Conservation (phyloP, 2,888 invertebrate genomes). For the Ditula angustiorana region DNA sequence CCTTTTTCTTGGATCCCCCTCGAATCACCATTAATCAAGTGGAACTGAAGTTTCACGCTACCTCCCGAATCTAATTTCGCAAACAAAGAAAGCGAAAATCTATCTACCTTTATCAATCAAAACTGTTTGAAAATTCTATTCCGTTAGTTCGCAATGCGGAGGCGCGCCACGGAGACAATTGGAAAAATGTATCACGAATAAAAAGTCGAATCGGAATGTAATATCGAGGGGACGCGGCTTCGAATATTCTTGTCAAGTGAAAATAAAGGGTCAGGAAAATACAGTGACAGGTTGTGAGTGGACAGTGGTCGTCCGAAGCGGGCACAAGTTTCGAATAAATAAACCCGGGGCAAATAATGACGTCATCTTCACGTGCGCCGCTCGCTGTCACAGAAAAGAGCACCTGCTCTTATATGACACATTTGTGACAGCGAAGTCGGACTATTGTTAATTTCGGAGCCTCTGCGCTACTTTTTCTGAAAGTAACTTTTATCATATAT, state of each 20-base stretch:
- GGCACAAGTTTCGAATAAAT: constrained; percentile 80
- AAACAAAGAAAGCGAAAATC: constrained; percentile 84
- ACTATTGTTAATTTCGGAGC: constrained; percentile 64
- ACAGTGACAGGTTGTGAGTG: constrained; percentile 81
- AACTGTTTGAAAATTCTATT: constrained; percentile 84
- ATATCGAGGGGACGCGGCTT: constrained; percentile 78
- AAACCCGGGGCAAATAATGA: constrained; percentile 75
- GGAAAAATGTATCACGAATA: constrained; percentile 84
- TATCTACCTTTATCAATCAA: constrained; percentile 85
- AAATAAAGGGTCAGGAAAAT: constrained; percentile 82
- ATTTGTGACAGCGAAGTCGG: constrained; percentile 65
- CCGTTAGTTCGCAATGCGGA: constrained; percentile 77
- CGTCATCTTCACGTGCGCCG: constrained; percentile 71
- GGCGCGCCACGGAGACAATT: constrained; percentile 77
- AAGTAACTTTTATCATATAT: constrained; percentile 47
- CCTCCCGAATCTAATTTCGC: constrained; percentile 81
- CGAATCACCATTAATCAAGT: constrained; percentile 82
- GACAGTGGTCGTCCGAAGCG: constrained; percentile 79
- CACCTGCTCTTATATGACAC: constrained; percentile 69
- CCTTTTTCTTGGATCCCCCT: constrained; percentile 64
- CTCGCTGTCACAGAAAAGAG: constrained; percentile 63
- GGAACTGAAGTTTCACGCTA: constrained; percentile 78
- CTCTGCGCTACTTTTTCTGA: constrained; percentile 43
- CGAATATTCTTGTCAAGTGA: constrained; percentile 83
- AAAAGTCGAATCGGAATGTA: constrained; percentile 83